Conservation (phyloP, 1,140 invertebrate genomes). For the Pristionchus pacificus region DNA sequence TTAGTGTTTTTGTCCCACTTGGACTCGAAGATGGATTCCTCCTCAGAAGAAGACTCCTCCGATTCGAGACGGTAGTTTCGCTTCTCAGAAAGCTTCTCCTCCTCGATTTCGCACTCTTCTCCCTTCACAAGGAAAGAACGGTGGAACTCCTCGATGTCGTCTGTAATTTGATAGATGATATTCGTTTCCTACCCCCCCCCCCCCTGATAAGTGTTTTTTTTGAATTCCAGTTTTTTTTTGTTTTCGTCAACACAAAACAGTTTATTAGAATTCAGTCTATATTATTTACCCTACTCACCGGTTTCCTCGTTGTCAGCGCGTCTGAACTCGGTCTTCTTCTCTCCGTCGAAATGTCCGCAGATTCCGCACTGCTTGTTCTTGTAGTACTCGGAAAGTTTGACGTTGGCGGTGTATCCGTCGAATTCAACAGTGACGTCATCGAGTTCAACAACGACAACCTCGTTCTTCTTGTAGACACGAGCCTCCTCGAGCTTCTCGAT, state of each 20-base stretch:
- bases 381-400: slow-evolving; percentile 16
- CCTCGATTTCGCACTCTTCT: slow-evolving; percentile 13
- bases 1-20: no score
- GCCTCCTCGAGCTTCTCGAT: slow-evolving; percentile 12
- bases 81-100: slow-evolving; percentile 7
- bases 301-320: slow-evolving; percentile 28
- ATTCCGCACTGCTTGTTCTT: slow-evolving; percentile 35
- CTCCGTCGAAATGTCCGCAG: slow-evolving; percentile 33
- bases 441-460: slow-evolving; percentile 13
- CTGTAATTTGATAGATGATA: background rate
- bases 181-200: background rate
- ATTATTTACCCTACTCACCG: background rate
- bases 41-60: slow-evolving; percentile 5
- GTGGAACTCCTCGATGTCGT: slow-evolving; percentile 29
- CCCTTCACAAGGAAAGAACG: slow-evolving; percentile 25
- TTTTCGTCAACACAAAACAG: slow-evolving; percentile 17
- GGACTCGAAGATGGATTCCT: slow-evolving; percentile 22
- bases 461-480: slow-evolving; percentile 15
- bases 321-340: slow-evolving; percentile 26
- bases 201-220: no score
- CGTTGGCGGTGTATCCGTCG: slow-evolving; percentile 23
- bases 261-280: background rate
- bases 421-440: slow-evolving; percentile 26
- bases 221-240: no score
- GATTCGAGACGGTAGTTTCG: slow-evolving; percentile 10